phyloP scores from a whole-genome alignment of 30 jellyfish, hydroid and myxozoan species.

The Chrysaora quinquecirrha region DNA sequence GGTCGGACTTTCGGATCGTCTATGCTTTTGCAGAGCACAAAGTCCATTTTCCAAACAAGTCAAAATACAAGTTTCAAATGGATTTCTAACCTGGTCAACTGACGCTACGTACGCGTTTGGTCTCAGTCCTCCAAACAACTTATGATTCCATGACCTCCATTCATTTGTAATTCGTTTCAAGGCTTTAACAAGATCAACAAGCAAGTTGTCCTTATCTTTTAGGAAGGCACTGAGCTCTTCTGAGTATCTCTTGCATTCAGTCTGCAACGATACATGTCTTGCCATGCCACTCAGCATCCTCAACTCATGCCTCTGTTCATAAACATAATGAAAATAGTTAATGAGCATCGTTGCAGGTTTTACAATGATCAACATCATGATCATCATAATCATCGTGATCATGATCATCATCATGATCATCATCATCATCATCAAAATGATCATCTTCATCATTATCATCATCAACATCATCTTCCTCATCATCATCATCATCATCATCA shows the following conservation, averaged over 20 bases:
- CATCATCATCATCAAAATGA: no score
- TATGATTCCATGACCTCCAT: constrained; percentile 81
- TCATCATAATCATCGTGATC: no score
- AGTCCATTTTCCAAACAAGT: no score
- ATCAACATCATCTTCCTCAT: no score
- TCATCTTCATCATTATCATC: no score
- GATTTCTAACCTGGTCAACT: constrained; percentile 70
- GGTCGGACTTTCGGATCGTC: no score
- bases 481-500: no score
- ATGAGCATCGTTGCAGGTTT: not conserved
- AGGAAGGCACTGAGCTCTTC: constrained; percentile 46
- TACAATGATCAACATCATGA: not conserved
- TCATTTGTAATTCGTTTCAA: constrained; percentile 71
- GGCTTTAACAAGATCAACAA: constrained; percentile 72
- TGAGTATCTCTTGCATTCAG: constrained; percentile 51
- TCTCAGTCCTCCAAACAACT: constrained; percentile 63
- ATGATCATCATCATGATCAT: no score
- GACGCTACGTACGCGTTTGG: constrained; percentile 73
- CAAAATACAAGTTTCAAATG: no score
- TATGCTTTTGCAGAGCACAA: no score
- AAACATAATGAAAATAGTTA: no score
- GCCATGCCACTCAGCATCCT: constrained; percentile 70
- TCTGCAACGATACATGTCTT: constrained; percentile 59
- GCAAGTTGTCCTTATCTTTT: constrained; percentile 48
- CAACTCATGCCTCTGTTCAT: constrained; percentile 34